Evolutionary conservation across 2,797 vertebrate species (phyloP), one percentile per base, ranked within the genome.

Genomic region (Hipposideros larvatus): DNA sequence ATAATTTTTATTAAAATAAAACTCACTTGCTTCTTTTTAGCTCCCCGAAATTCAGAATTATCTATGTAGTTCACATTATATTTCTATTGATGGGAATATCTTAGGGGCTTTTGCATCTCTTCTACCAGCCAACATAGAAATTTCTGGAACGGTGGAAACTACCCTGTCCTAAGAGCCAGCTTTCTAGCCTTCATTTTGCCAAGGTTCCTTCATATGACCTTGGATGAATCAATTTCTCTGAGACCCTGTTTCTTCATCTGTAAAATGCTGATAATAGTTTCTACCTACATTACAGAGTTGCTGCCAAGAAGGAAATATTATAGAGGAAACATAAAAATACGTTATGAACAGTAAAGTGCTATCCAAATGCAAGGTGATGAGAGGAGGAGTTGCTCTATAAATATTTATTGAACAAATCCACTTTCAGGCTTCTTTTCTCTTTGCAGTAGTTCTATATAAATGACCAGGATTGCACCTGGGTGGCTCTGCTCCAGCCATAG

Each of bases 1-100:
- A 79, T 71, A 46, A 43, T n/a, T 70, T 43, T 63, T 63, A 59
- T 90, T 63, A 77, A 94, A 91, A 77, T 92, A 34, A 85, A 83
- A 71, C 8, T 73, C 16, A 14, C 18, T 28, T 90, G 66, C 37
- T 87, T 90, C 28, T 59, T 93, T 83, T 46, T 46, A 70, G 46
- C 18, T 11, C 46, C 24, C 57, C 21, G 57, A 87, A 87, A 82
- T 53, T 90, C 41, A 88, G n/a, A 92, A 90, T 88, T 68, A 57
- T 70, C 31, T 68, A 22, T 11, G 41, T 59, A 37, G 31, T 43
- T 94, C 34, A 14, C 15, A 24, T 90, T 73, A 15, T 24, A 65
- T 37, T 84, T 90, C 89, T 51, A 46, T 26, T 19, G 82, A 46
- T 3, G 31, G 14, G 0, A 11, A 26, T 53, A 16, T 61, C 11